phyloP scores from a whole-genome alignment of 2,888 invertebrate species.

The Dicranocentrus wangi region DNA sequence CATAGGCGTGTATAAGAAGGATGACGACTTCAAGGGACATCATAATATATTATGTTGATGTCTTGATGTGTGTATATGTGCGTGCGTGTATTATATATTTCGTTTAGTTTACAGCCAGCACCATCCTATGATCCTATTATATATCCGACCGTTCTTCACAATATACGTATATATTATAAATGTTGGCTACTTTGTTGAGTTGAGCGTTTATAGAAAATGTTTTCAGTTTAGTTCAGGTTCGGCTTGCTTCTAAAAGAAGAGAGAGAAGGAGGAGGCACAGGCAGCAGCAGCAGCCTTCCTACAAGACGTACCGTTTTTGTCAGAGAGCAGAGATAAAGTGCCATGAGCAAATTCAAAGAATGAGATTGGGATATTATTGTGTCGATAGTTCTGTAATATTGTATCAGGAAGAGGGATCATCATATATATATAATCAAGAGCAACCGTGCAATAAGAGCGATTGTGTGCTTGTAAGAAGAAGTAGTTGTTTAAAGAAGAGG shows the following conservation, averaged over 20 bases:
- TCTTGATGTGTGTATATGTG: no score
- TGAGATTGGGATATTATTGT: constrained; percentile 46
- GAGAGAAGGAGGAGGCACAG: no score
- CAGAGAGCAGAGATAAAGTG: constrained; percentile 11
- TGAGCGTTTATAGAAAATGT: constrained; percentile 3
- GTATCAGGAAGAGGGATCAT: constrained; percentile 29
- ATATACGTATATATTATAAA: constrained; percentile 2
- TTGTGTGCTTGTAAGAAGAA: neutral
- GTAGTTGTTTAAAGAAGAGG: no score
- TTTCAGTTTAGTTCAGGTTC: constrained; percentile 15
- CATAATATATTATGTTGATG: neutral
- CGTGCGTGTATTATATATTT: no score
- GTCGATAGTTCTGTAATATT: no score
- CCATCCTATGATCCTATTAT: no score
- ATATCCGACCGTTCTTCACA: no score
- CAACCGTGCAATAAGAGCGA: neutral
- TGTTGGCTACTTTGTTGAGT: neutral
- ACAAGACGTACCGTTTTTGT: constrained; percentile 50
- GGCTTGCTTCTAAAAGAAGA: constrained; percentile 46
- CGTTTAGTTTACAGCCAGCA: no score
- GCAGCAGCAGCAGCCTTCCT: no score
- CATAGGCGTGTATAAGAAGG: neutral
- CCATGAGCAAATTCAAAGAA: constrained; percentile 25
- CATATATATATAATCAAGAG: constrained; percentile 23
- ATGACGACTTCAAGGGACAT: constrained; percentile 49